phyloP scores from a whole-genome alignment of 2,113 vertebrate species.

The Megaleporinus macrocephalus region DNA sequence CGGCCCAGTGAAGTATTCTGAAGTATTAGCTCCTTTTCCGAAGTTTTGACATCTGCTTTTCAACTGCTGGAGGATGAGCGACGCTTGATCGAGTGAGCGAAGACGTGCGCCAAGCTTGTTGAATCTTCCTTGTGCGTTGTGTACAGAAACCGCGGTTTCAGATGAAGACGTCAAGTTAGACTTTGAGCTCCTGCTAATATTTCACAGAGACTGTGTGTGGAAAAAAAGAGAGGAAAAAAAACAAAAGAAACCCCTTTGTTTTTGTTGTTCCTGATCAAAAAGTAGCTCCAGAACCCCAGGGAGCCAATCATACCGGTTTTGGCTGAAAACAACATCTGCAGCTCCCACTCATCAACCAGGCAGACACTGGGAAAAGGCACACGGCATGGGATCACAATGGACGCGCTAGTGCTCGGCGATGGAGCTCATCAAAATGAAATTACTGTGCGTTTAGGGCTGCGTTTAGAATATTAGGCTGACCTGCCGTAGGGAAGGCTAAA shows the following conservation, averaged over 20 bases:
- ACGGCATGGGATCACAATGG: neutral
- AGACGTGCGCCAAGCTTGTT: neutral
- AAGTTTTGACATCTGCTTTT: neutral
- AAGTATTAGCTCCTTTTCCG: neutral
- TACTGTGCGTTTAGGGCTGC: neutral
- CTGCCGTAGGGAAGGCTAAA: too few species aligned
- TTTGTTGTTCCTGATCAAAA: slow-evolving; percentile 24
- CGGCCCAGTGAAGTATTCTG: too few species aligned
- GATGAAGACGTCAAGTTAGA: slow-evolving; percentile 23
- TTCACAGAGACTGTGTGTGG: neutral
- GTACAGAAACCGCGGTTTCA: slow-evolving; percentile 1
- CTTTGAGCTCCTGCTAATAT: slow-evolving; percentile 12
- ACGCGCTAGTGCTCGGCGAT: neutral
- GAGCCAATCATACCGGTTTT: slow-evolving; percentile 27
- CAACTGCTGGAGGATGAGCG: neutral
- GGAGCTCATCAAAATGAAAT: slow-evolving; percentile 13
- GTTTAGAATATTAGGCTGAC: slow-evolving; percentile 11
- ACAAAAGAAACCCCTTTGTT: slow-evolving; percentile 26
- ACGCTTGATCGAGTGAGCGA: neutral
- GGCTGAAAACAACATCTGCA: slow-evolving; percentile 43
- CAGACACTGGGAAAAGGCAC: neutral
- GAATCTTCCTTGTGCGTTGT: neutral
- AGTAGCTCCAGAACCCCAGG: slow-evolving; percentile 2
- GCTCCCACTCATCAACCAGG: slow-evolving; percentile 1
- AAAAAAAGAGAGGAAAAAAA: neutral